phyloP scores from a whole-genome alignment of 1,140 invertebrate genomes.

The Cotesia typhae region DNA sequence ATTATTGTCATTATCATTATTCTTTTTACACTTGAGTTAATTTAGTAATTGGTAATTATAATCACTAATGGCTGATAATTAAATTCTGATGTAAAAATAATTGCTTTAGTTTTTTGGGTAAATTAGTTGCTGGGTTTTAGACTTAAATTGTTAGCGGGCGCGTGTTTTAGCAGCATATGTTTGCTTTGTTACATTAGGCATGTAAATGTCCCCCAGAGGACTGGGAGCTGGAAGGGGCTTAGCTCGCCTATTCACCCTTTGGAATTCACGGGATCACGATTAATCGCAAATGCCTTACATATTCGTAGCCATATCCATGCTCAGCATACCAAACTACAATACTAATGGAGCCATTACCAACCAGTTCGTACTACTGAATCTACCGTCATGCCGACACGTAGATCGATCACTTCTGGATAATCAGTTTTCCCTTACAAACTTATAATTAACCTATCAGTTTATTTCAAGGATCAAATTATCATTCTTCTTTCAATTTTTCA shows the following conservation, averaged over 20 bases:
- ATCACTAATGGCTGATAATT: no score
- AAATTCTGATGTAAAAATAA: no score
- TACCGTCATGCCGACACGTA: conserved; percentile 11
- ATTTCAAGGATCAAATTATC: no score
- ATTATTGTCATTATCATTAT: neutral
- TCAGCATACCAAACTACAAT: conserved; percentile 48
- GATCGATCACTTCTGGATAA: conserved; percentile 58
- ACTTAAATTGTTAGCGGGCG: no score
- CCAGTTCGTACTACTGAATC: conserved; percentile 4
- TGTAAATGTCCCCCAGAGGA: conserved; percentile 7
- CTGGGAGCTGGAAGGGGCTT: neutral
- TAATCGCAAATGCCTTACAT: conserved; percentile 56
- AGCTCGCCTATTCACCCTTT: conserved; percentile 7
- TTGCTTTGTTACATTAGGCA: conserved; percentile 2
- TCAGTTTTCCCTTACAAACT: conserved; percentile 40
- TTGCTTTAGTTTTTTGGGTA: no score
- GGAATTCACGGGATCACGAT: conserved; percentile 47
- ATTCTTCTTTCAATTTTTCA: no score
- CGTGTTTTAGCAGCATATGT: no score
- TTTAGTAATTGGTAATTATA: no score
- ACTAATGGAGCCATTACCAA: conserved; percentile 49
- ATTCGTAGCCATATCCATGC: conserved; percentile 48
- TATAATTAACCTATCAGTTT: conserved; percentile 22
- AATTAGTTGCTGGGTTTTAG: no score
- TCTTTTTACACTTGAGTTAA: neutral